Evolutionary conservation across 2,888 invertebrate genomes (phyloP), one percentile per base, ranked within the genome.

Genomic region (Andricus curvator): DNA sequence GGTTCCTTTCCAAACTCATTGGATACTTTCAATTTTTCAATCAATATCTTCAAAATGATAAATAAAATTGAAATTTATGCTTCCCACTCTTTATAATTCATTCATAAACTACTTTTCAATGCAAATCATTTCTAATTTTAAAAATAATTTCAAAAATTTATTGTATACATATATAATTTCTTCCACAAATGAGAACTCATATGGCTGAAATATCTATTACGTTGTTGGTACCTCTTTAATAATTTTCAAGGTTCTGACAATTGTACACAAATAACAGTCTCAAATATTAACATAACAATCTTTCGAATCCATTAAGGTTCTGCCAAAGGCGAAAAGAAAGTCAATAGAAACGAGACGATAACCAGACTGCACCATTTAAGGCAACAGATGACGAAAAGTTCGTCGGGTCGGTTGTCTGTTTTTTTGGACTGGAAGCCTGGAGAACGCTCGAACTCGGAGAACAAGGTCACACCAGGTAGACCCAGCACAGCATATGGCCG

Each of bases 381-480:
- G 51, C 74, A 56, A 74, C 56, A 51, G 33, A 56, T 74, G 74
- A 74, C 51, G 56, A 48, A 74, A 33, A 56, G 33, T 74, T 74
- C 29, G 29, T 74, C 51, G 56, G 74, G 11, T 74, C 20, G 51
- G 48, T 74, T 74, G 22, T 68, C 48, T 68, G 33, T 68, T 44
- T 68, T 68, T 22, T 48, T 44, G 6, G 25, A 25, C 29, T 51
- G 44, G 25, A 56, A 56, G 48, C 29, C 51, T 74, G 74, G 74
- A 74, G 74, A 74, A 74, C 74, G 51, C 29, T 70, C 29, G 51
- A 70, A 51, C 48, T 51, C 29, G 70, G 51, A 70, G 70, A 74
- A 74, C 51, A 74, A 74, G 74, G 74, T 74, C 74, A 74, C 29
- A 33, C 48, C 51, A 74, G 74, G 74, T 74, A 74, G 74, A 33